A percentile compares a stretch with the other conserved stretches of the same genome.
These are phyloP conservation scores for Rhagonycha lutea DNA, from an alignment of 2,888 invertebrate genomes.

Conservation along the genomic window DNA sequence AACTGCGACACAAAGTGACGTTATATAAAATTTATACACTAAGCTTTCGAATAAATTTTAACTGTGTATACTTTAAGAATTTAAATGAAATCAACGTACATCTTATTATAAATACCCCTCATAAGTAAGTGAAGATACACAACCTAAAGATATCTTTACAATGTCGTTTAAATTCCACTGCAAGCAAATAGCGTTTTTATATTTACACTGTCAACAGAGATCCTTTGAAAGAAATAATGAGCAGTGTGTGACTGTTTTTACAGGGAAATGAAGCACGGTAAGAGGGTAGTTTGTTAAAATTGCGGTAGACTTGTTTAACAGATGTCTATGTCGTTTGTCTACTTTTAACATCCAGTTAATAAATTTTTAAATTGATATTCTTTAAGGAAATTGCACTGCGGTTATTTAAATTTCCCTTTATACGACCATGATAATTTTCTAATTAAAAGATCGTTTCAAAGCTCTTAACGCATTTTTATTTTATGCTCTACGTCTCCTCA, in stretches of 20 bases:
- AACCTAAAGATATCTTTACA: conserved; percentile 6
- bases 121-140: background rate
- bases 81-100: background rate
- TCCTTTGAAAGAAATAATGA: conserved; percentile 24
- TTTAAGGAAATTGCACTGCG: background rate
- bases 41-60: background rate
- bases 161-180: background rate
- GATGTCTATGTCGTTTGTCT: conserved; percentile 12
- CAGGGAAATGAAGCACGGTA: background rate
- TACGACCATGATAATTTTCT: background rate
- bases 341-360: background rate
- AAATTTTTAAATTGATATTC: background rate
- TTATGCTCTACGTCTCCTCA: background rate
- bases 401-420: background rate
- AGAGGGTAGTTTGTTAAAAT: conserved; percentile 16
- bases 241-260: conserved; percentile 13
- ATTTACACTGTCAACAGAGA: conserved; percentile 22
- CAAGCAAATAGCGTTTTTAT: conserved; percentile 1
- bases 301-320: conserved; percentile 11
- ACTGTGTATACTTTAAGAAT: background rate
- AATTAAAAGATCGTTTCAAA: background rate
- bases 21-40: background rate
- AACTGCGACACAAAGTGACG: background rate
- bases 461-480: background rate
- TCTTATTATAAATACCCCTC: background rate